These are phyloP conservation scores for Syrmaticus mikado DNA, from an alignment of 2,113 vertebrate species.

Conservation along the genomic window DNA sequence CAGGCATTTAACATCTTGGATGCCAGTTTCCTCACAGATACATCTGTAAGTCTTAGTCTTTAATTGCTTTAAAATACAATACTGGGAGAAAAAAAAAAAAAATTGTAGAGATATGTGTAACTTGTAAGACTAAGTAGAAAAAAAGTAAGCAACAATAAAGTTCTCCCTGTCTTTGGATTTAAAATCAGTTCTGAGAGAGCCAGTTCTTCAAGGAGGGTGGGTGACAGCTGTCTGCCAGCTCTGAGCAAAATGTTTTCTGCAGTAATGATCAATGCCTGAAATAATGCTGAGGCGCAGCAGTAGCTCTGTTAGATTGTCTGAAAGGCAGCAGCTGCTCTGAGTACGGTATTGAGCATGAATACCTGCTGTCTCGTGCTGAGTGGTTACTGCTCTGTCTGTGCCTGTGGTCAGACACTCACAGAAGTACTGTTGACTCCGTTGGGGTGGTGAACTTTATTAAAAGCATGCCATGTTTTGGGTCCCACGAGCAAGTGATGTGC, in stretches of 20 bases:
- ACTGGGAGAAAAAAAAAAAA: neutral
- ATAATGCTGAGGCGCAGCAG: neutral
- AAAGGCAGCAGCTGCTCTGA: neutral
- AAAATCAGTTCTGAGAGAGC: neutral
- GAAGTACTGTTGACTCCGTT: neutral
- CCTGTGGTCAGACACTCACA: neutral
- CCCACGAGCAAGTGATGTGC: rapidly evolving
- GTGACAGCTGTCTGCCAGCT: neutral
- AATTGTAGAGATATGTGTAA: neutral
- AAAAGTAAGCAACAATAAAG: neutral
- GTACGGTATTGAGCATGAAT: neutral
- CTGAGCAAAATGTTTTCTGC: neutral
- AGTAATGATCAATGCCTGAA: neutral
- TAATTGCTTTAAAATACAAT: conserved; percentile 57
- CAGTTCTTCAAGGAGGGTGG: neutral
- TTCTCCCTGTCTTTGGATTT: neutral
- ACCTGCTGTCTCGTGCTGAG: neutral
- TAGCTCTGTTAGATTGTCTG: neutral
- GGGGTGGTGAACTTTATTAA: rapidly evolving
- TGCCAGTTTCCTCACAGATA: conserved; percentile 37
- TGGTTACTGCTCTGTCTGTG: rapidly evolving
- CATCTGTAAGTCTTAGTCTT: conserved; percentile 27
- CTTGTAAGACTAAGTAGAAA: neutral
- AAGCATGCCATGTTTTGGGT: neutral
- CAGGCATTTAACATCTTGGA: conserved; percentile 54